Evolutionary conservation across 1,140 invertebrate genomes (phyloP).

Genomic region (Stegodyphus dumicola): DNA sequence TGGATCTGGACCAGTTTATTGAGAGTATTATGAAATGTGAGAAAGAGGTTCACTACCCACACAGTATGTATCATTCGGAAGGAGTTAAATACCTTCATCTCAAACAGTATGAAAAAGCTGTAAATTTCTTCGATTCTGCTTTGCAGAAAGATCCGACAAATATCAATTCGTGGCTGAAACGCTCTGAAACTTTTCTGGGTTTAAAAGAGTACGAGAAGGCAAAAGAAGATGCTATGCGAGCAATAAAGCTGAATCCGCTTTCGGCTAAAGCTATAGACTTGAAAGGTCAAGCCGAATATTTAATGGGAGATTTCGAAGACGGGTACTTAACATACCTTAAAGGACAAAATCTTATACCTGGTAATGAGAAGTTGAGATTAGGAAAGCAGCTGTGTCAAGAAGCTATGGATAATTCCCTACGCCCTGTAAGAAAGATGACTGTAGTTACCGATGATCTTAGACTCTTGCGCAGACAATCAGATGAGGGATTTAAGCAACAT

Average conservation of each 20-base stretch:
- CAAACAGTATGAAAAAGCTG: slow-evolving; percentile 5
- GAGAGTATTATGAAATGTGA: slow-evolving; percentile 4
- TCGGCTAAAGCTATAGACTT: background rate
- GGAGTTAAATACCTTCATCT: background rate
- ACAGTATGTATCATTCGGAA: slow-evolving; percentile 19
- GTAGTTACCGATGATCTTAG: too few species aligned
- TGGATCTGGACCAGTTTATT: slow-evolving; percentile 21
- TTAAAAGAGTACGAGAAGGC: slow-evolving; percentile 11
- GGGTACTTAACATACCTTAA: slow-evolving; percentile 13
- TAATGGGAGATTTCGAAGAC: slow-evolving; percentile 19
- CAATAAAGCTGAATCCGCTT: background rate
- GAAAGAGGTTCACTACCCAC: background rate
- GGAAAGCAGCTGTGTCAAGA: slow-evolving; percentile 20
- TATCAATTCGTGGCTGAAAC: background rate
- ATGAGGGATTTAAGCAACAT: too few species aligned
- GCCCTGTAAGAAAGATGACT: background rate
- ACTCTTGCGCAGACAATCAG: too few species aligned
- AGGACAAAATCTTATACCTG: slow-evolving; percentile 1
- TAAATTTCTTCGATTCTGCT: slow-evolving; percentile 1
- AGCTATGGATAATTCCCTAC: slow-evolving; percentile 25
- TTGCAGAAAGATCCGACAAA: background rate
- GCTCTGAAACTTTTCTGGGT: background rate
- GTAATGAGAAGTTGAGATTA: background rate
- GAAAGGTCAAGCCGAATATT: slow-evolving; percentile 20
- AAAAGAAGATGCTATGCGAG: background rate